Base-by-base conservation (phyloP, 1,140 invertebrate species). In the Microvelia longipes region DNA sequence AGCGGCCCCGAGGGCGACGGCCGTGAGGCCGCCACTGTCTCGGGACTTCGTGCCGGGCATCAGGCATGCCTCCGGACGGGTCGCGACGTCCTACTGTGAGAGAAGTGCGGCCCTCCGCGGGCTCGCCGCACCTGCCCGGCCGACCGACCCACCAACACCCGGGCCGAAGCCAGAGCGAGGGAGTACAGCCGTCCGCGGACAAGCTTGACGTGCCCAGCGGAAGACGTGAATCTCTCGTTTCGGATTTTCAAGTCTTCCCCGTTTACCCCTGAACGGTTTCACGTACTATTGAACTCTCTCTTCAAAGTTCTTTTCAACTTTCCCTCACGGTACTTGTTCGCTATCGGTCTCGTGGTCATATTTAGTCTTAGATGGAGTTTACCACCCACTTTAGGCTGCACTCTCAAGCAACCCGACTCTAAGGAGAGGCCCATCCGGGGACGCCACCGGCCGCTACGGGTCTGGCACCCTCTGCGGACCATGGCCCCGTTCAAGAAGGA, bases 231-330 rank as follows among this genome's bases (percentile, higher is more conserved):
- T 69, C 71, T 69, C 67, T 25, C 61, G 29, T 29, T 68, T 71
- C 68, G 71, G 35, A 28, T 28, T 69, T 71, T 73, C 75, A 76
- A 76, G 71, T 78, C 79, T 78, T 78, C 76, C 78, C 80, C 86
- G 71, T 86, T 88, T 89, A 83, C 85, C 84, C 83, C 83, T 85
- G 80, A 85, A 82, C 85, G 83, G 84, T 89, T 90, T 90, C 88
- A 90, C 86, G 86, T 86, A 87, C 88, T 89, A 80, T 90, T 91
- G 80, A 88, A 90, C 88, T 90, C 89, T 90, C 87, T 90, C 84
- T 90, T 90, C 88, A 90, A 88, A 89, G 87, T 90, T 84, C 87
- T 90, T 90, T 90, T 87, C 88, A 90, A 87, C 87, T 90, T 91
- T 91, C 88, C 89, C 86, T 91, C 88, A 88, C 89, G 86, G 88